Evolutionary conservation across 2,797 vertebrate genomes (phyloP), one percentile per base, ranked within the genome.

Genomic region (Pangasius macronema): DNA sequence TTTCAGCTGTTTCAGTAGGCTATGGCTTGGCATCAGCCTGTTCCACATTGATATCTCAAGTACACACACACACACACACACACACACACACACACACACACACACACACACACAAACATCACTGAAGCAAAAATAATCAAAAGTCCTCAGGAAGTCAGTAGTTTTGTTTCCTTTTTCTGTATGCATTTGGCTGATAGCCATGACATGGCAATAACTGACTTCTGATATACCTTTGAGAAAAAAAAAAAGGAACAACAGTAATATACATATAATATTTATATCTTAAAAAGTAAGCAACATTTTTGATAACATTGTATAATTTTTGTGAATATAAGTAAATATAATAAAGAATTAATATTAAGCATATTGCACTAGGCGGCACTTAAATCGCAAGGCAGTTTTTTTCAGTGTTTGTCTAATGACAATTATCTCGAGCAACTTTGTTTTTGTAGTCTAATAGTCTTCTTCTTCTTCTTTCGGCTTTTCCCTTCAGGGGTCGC

Each of bases 1-100:
- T 98, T 6, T 96, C 95, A 0, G 97, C 97, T 22, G 88, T 98
- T 91, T 97, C 96, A 1, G 89, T 97, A 0, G 98, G 97, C 0
- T 3, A 57, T 33, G 97, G 97, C 24, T 92, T 99, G 88, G 91
- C 97, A 5, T 96, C 96, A 4, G 97, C 97, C 1, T 97, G 97
- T 22, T 97, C 97, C 61, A 96, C 95, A n/a, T 90, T 96, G 5
- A 91, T 96, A 75, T 96, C 95, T 91, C 95, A 96, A 94, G 77
- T 81, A 80, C 33, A 59, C 20, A 39, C 77, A 39, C 77, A 80
- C 53, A 80, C 20, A 59, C 33, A 80, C 53, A 39, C 51, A 79
- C 30, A 22, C 16, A 49, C 24, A 75, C 11, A 61, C 33, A 59
- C 8, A 55, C 51, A 57, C 76, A 79, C 18, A 79, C 18, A n/a